Percentiles rank a stretch among this genome's conserved stretches.
phyloP scores from a whole-genome alignment of 2,888 invertebrate genomes.

The Synanthedon tipuliformis region DNA sequence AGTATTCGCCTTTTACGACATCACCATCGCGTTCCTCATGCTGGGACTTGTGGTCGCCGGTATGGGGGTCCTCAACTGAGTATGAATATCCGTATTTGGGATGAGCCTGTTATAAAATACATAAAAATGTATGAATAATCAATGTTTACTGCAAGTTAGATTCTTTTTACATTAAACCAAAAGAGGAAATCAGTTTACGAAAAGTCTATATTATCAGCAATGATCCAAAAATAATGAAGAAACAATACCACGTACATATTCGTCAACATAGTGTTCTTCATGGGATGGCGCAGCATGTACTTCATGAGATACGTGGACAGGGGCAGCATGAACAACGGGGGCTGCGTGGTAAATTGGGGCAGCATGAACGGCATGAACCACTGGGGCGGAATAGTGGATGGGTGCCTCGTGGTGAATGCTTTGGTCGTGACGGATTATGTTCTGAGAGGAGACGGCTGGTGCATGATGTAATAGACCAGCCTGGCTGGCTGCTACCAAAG shows the following conservation, averaged over 20 bases:
- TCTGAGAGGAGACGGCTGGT: constrained; percentile 62
- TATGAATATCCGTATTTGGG: constrained; percentile 68
- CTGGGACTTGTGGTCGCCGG: constrained; percentile 71
- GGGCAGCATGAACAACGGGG: constrained; percentile 14
- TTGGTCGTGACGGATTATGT: constrained; percentile 54
- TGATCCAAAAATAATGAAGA: not conserved
- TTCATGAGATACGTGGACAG: constrained; percentile 15
- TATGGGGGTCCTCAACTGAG: constrained; percentile 71
- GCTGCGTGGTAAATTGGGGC: constrained; percentile 13
- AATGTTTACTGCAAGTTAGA: too few species aligned
- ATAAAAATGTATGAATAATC: not conserved
- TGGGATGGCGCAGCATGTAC: constrained; percentile 17
- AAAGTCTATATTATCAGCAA: not conserved
- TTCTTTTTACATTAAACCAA: not conserved
- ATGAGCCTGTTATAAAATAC: constrained; percentile 37
- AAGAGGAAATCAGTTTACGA: not conserved
- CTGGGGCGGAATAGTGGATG: constrained; percentile 30
- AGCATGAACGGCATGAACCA: constrained; percentile 21
- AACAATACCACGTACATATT: constrained; percentile 39
- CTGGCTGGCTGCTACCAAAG: constrained; percentile 45
- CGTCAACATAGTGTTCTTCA: constrained; percentile 52
- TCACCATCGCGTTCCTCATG: constrained; percentile 70
- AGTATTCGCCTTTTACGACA: constrained; percentile 69
- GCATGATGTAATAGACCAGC: constrained; percentile 54
- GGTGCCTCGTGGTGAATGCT: constrained; percentile 43